A percentile compares a stretch with the other conserved stretches of the same genome.
These are phyloP conservation scores for Microcebus griseorufus DNA, from an alignment of 2,113 vertebrate species.

Conservation along the genomic window DNA sequence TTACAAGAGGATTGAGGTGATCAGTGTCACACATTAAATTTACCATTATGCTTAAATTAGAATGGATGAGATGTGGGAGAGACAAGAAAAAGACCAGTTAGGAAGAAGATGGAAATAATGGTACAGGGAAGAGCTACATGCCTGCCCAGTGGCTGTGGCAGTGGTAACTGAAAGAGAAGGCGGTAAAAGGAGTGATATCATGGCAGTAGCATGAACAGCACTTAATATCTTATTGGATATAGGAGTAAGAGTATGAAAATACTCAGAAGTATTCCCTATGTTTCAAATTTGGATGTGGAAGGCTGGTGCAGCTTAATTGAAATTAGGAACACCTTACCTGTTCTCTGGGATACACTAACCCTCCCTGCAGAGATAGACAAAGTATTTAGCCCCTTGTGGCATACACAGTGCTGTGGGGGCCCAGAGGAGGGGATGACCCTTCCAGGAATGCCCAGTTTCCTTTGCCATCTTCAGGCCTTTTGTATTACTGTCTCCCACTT, in stretches of 20 bases:
- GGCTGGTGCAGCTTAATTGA: background rate
- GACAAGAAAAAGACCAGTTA: background rate
- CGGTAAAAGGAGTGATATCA: background rate
- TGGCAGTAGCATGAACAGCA: background rate
- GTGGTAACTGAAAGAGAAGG: background rate
- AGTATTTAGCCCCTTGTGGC: background rate
- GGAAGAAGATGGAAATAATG: background rate
- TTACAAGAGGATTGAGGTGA: background rate
- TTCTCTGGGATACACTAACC: background rate
- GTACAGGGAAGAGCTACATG: background rate
- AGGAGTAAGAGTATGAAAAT: background rate
- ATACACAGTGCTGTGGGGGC: background rate
- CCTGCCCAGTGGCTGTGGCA: background rate
- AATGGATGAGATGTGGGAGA: background rate
- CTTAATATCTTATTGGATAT: background rate
- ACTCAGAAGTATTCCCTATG: background rate
- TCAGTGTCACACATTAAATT: background rate
- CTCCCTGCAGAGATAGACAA: background rate
- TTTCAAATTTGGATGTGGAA: background rate
- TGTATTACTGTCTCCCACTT: constrained; percentile 40
- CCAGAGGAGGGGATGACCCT: background rate
- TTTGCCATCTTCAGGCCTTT: background rate
- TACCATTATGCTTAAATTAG: background rate
- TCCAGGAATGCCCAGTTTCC: background rate
- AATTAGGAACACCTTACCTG: background rate